Base-by-base conservation (phyloP, 2,888 invertebrate species). In the Adelognathus sp. region DNA sequence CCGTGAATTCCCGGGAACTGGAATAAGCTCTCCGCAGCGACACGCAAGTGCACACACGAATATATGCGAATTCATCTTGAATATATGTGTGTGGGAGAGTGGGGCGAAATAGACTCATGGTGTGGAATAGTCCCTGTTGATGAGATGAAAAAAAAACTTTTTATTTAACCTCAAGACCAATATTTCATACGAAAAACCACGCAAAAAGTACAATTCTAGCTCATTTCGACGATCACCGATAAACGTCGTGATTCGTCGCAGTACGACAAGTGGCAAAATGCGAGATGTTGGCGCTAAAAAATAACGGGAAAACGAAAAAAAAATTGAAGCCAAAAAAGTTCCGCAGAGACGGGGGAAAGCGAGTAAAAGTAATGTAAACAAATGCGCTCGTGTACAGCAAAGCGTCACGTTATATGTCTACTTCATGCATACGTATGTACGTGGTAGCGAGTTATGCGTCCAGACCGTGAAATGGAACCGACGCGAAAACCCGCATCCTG, bases 21-120 rank as follows among this genome's bases (percentile, higher is more conserved):
- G 75, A 80, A 79, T 79, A 81, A 80, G 71, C 81, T 74, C 72
- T 82, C 81, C 77, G 71, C 76, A 81, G 74, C 79, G 75, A 78
- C 64, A 63, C 73, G 72, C 72, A n/a, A n/a, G n/a, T n/a, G n/a
- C n/a, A n/a, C 36, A 31, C 18, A 61, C 44, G 67, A 44, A 1
- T 31, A 11, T 46, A 21, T 31, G 18, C 18, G 41, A 14, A 14
- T 66, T 33, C 5, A 29, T 16, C n/a, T 41, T 31, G 14, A 3
- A 29, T 29, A 50, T 14, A 39, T 27, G 33, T n/a, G 4, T 39
- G 33, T 27, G 52, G 27, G 11, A 31, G 7, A 46, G n/a, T n/a
- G n/a, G n/a, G 1, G 46, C 16, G 39, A n/a, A 4, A 21, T 18
- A 60, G 36, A 33, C 36, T n/a, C n/a, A n/a, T n/a, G n/a, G n/a